These are phyloP conservation scores for Drosophila gunungcola DNA, from an alignment of 1,140 invertebrate genomes.

Conservation along the genomic window DNA sequence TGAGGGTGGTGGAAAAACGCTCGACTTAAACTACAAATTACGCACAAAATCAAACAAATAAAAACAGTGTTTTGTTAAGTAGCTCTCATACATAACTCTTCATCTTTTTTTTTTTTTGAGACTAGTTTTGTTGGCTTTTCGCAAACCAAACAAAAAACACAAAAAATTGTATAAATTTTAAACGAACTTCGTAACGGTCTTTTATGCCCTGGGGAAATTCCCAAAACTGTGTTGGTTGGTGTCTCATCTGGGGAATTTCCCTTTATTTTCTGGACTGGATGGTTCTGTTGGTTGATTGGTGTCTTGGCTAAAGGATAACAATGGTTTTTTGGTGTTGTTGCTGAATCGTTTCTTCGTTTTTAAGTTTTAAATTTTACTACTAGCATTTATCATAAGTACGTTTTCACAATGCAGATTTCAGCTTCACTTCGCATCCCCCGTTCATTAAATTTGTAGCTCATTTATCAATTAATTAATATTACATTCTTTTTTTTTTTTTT, in stretches of 20 bases:
- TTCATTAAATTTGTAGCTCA: constrained; percentile 8
- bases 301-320: constrained; percentile 24
- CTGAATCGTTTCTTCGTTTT: constrained; percentile 12
- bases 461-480: constrained; percentile 41
- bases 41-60: constrained; percentile 34
- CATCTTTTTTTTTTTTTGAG: constrained; percentile 53
- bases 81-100: constrained; percentile 27
- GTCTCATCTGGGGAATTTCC: constrained; percentile 14
- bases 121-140: constrained; percentile 57
- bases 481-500: constrained; percentile 6
- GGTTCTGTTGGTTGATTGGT: constrained; percentile 25
- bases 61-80: constrained; percentile 46
- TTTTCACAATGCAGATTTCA: constrained; percentile 71
- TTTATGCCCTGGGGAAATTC: constrained; percentile 11
- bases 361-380: constrained; percentile 52
- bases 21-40: constrained; percentile 37
- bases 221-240: constrained; percentile 10
- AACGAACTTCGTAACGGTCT: constrained; percentile 22
- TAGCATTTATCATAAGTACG: constrained; percentile 81
- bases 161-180: constrained; percentile 20
- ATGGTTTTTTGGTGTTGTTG: constrained; percentile 12
- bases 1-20: constrained; percentile 1
- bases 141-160: constrained; percentile 16
- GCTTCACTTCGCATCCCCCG: constrained; percentile 42
- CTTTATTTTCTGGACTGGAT: not conserved